Evolutionary conservation across 2,113 vertebrate species (phyloP).

Genomic region (Glareola pratincola): DNA sequence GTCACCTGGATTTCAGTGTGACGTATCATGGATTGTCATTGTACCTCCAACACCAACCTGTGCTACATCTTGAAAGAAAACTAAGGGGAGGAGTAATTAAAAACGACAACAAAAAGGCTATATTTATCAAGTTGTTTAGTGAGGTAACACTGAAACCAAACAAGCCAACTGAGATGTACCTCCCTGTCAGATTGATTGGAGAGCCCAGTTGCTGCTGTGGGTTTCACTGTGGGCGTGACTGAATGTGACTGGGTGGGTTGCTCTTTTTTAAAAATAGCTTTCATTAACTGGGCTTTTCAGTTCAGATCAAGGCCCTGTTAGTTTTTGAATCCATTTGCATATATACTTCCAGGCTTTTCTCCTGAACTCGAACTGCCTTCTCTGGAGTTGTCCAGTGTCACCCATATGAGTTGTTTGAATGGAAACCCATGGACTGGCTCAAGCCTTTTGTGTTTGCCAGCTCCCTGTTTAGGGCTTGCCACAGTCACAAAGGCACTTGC

Average conservation of each 20-base stretch:
- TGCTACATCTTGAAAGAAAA: not conserved
- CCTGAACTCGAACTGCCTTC: accelerated
- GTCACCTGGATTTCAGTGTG: not conserved
- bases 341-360: not conserved
- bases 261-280: not conserved
- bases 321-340: not conserved
- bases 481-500: not conserved
- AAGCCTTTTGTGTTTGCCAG: not conserved
- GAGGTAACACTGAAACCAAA: not conserved
- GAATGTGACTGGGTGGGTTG: not conserved
- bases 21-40: not conserved
- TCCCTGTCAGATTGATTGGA: not conserved
- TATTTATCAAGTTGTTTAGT: not conserved
- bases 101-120: not conserved
- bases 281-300: not conserved
- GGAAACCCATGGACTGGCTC: not conserved
- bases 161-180: not conserved
- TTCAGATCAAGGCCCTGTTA: not conserved
- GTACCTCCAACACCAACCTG: not conserved
- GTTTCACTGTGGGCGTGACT: not conserved
- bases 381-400: not conserved
- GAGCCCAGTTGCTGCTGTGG: not conserved
- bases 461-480: not conserved
- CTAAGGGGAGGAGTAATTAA: not conserved
- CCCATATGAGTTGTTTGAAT: not conserved